phyloP scores from a whole-genome alignment of 2,888 invertebrate species.

The Mallateleia sp. region DNA sequence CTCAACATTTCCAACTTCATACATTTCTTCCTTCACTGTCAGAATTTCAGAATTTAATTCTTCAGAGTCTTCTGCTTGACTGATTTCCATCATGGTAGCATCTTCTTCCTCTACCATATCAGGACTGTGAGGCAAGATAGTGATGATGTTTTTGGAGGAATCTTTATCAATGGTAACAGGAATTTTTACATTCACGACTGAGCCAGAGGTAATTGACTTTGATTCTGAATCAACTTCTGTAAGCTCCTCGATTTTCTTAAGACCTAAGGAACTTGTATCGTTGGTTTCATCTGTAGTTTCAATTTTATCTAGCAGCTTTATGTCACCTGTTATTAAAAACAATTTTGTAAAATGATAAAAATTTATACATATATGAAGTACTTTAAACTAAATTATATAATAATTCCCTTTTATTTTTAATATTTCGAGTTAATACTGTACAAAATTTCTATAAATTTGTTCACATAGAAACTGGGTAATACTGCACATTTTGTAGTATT shows the following conservation, averaged over 20 bases:
- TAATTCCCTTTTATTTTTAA: no score
- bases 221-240: background rate
- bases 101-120: constrained; percentile 76
- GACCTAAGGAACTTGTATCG: background rate
- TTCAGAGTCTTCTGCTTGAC: constrained; percentile 82
- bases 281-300: constrained; percentile 70
- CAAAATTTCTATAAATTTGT: no score
- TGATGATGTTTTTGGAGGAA: constrained; percentile 81
- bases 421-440: no score
- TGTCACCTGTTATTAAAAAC: constrained; percentile 81
- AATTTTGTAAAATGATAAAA: background rate
- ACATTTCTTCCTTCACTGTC: constrained; percentile 85
- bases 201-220: constrained; percentile 65
- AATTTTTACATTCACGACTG: constrained; percentile 80
- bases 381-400: no score
- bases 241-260: constrained; percentile 64
- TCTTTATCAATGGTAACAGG: constrained; percentile 73
- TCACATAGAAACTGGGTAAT: no score
- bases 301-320: constrained; percentile 85
- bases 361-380: no score
- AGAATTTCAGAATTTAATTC: constrained; percentile 84
- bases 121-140: constrained; percentile 82
- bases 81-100: constrained; percentile 82
- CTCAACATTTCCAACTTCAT: constrained; percentile 62
- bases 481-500: no score